A percentile compares a stretch with the other conserved stretches of the same genome.
These are phyloP conservation scores for Periphyllus acericola DNA, from an alignment of 2,888 invertebrate genomes.

Conservation along the genomic window DNA sequence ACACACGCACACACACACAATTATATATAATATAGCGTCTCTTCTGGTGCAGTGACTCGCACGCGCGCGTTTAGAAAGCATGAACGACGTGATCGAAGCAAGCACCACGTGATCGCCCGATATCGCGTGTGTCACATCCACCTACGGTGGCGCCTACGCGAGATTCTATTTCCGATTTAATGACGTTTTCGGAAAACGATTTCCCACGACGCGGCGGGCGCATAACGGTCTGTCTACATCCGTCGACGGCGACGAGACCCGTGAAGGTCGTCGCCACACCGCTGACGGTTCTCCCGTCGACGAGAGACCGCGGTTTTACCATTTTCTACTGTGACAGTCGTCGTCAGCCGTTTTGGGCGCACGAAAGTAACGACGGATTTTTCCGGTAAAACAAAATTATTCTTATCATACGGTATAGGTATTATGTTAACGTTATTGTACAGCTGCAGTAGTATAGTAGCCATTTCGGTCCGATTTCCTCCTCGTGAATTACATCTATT, in stretches of 20 bases:
- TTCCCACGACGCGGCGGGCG: too few species aligned
- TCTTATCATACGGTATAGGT: too few species aligned
- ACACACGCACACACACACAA: too few species aligned
- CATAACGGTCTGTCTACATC: too few species aligned
- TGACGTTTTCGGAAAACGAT: not conserved
- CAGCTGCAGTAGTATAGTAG: not conserved
- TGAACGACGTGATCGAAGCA: too few species aligned
- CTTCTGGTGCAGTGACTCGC: not conserved
- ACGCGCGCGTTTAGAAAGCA: conserved; percentile 40
- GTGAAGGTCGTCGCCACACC: not conserved
- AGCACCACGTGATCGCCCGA: not conserved
- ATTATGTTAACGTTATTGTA: not conserved
- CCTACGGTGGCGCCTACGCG: not conserved
- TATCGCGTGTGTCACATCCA: not conserved
- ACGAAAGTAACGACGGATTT: too few species aligned
- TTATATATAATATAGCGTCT: not conserved
- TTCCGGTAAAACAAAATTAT: too few species aligned
- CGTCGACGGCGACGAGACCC: not conserved
- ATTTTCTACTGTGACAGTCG: not conserved
- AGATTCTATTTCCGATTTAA: not conserved
- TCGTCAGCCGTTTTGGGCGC: not conserved
- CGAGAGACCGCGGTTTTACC: not conserved
- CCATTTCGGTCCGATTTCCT: not conserved
- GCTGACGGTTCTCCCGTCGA: not conserved
- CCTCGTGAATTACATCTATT: not conserved